A percentile compares a stretch with the other conserved stretches of the same genome.
Conservation (phyloP, 2,888 invertebrate species). For the Eupithecia inturbata region DNA sequence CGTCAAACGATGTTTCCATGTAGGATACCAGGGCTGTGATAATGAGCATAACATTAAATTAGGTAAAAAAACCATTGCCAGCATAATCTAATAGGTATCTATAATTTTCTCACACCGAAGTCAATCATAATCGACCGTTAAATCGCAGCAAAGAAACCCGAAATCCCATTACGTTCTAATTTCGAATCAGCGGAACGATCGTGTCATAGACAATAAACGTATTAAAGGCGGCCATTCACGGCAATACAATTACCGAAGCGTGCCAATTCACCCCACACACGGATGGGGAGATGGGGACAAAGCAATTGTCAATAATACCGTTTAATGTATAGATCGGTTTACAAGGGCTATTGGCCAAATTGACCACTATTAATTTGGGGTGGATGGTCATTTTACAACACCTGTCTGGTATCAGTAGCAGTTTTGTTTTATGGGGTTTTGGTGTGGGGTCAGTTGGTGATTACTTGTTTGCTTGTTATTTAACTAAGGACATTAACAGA, state of each 20-base stretch:
- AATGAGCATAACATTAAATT: not conserved
- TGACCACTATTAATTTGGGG: slow-evolving; percentile 73
- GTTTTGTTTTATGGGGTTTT: slow-evolving; percentile 26
- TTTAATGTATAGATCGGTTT: slow-evolving; percentile 67
- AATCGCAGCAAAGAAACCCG: slow-evolving; percentile 13
- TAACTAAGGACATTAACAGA: no score
- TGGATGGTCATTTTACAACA: slow-evolving; percentile 46
- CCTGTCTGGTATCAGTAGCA: slow-evolving; percentile 39
- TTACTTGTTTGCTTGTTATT: not conserved
- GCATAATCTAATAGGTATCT: not conserved
- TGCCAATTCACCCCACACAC: slow-evolving; percentile 49
- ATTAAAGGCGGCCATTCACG: slow-evolving; percentile 65
- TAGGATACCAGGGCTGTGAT: not conserved
- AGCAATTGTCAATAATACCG: slow-evolving; percentile 74
- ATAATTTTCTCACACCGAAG: not conserved
- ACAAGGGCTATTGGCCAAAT: slow-evolving; percentile 73
- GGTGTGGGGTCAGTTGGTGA: not conserved
- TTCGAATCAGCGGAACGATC: slow-evolving; percentile 53
- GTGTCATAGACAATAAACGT: slow-evolving; percentile 71
- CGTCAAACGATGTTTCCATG: not conserved
- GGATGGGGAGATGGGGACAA: slow-evolving; percentile 48
- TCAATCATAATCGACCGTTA: slow-evolving; percentile 13
- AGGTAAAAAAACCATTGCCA: not conserved
- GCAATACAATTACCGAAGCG: slow-evolving; percentile 73
- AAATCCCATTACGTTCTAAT: slow-evolving; percentile 49